Evolutionary conservation across 2,888 invertebrate genomes (phyloP).

Genomic region (Lasioglossum morio): DNA sequence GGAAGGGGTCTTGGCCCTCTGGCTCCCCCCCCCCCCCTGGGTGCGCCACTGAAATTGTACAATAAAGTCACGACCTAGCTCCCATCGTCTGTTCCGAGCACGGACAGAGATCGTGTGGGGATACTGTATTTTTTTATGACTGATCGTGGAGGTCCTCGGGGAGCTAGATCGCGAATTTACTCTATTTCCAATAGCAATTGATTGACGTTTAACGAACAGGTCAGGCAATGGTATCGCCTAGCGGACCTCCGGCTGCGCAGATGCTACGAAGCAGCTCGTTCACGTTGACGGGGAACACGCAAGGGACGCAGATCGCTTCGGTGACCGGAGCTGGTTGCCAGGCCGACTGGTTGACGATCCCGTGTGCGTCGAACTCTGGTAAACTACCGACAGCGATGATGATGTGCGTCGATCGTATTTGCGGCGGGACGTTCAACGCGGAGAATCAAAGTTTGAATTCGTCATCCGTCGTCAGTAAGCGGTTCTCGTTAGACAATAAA

Average conservation of each 20-base stretch:
- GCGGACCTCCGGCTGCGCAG: constrained; percentile 25
- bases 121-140: too few relatives aligned
- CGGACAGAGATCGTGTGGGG: too few relatives aligned
- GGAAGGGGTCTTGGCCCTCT: too few relatives aligned
- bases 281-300: constrained; percentile 92
- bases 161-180: too few relatives aligned
- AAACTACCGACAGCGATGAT: constrained; percentile 86
- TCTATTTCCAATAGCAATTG: too few relatives aligned
- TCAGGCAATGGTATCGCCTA: constrained; percentile 14
- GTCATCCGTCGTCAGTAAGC: constrained; percentile 90
- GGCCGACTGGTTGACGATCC: constrained; percentile 92
- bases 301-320: constrained; percentile 87
- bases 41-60: too few relatives aligned
- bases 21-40: too few relatives aligned
- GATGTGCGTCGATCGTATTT: constrained; percentile 92
- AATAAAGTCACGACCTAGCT: too few relatives aligned
- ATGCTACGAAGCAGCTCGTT: constrained; percentile 87
- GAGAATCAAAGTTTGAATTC: constrained; percentile 87
- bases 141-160: too few relatives aligned
- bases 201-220: not conserved
- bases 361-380: constrained; percentile 90
- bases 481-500: not conserved
- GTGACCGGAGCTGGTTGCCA: constrained; percentile 91
- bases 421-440: constrained; percentile 92
- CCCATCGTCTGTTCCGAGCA: too few relatives aligned